Conservation (phyloP, 2,797 vertebrate genomes). For the Phataginus tricuspis region DNA sequence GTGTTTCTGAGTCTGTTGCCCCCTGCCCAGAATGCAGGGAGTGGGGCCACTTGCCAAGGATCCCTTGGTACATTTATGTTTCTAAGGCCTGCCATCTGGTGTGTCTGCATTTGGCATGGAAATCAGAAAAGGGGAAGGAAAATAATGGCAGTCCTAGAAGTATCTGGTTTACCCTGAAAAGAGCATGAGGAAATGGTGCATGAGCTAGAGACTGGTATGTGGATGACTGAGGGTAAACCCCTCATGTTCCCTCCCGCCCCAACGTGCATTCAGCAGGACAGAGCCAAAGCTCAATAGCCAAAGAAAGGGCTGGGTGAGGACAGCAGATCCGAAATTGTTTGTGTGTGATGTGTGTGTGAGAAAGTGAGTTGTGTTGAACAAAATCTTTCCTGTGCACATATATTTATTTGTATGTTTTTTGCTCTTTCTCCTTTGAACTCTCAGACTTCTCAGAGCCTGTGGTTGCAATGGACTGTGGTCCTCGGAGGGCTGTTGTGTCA, state of each 20-base stretch:
- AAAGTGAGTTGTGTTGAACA: neutral
- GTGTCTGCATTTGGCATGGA: neutral
- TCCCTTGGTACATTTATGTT: neutral
- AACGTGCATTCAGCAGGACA: neutral
- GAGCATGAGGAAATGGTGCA: neutral
- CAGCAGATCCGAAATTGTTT: neutral
- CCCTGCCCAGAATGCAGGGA: neutral
- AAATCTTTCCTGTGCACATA: neutral
- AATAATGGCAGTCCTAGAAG: neutral
- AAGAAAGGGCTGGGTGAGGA: neutral
- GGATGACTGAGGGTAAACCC: neutral
- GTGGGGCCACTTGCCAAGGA: neutral
- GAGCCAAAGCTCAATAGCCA: neutral
- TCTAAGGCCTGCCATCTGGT: neutral
- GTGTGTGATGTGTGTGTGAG: neutral
- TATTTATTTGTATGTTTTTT: no score
- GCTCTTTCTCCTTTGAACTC: no score
- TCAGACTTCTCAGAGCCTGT: no score
- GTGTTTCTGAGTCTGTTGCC: neutral
- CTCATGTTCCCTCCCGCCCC: neutral
- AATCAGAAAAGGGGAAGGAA: neutral
- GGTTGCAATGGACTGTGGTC: no score
- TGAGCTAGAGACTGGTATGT: no score
- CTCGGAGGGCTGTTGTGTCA: no score
- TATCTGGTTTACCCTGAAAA: neutral